phyloP scores from a whole-genome alignment of 2,113 vertebrate genomes.

The Pleuronectes platessa region DNA sequence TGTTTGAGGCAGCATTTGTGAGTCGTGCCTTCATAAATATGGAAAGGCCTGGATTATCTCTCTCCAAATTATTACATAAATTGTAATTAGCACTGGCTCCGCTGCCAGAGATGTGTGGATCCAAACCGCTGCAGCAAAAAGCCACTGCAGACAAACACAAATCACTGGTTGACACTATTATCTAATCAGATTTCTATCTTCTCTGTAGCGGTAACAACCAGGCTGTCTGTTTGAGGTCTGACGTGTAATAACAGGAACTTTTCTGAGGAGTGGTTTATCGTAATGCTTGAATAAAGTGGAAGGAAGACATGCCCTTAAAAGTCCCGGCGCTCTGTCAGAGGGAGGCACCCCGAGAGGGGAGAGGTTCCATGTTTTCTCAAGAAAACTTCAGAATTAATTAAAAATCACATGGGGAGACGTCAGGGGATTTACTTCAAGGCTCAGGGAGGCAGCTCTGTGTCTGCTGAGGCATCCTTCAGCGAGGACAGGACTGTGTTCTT shows the following conservation, averaged over 20 bases:
- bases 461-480: constrained; percentile 66
- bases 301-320: constrained; percentile 58
- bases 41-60: constrained; percentile 32
- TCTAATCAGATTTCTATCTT: constrained; percentile 11
- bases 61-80: constrained; percentile 33
- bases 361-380: constrained; percentile 63
- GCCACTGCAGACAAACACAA: constrained; percentile 10
- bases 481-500: constrained; percentile 68
- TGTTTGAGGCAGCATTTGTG: constrained; percentile 16
- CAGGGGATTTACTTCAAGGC: constrained; percentile 78
- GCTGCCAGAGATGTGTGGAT: constrained; percentile 30
- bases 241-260: constrained; percentile 11
- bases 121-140: constrained; percentile 20
- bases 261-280: background rate
- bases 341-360: constrained; percentile 39
- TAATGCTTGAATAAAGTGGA: constrained; percentile 23
- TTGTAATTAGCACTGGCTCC: constrained; percentile 36
- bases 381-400: constrained; percentile 80
- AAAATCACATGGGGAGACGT: constrained; percentile 78
- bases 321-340: constrained; percentile 33
- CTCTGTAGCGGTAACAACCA: no score
- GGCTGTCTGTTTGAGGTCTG: background rate
- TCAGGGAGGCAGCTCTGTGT: constrained; percentile 60
- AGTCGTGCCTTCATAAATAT: constrained; percentile 43
- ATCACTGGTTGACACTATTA: constrained; percentile 4